Evolutionary conservation across 2,888 invertebrate genomes (phyloP), one percentile per base, ranked within the genome.

Genomic region (Ganaspis brasiliensis): DNA sequence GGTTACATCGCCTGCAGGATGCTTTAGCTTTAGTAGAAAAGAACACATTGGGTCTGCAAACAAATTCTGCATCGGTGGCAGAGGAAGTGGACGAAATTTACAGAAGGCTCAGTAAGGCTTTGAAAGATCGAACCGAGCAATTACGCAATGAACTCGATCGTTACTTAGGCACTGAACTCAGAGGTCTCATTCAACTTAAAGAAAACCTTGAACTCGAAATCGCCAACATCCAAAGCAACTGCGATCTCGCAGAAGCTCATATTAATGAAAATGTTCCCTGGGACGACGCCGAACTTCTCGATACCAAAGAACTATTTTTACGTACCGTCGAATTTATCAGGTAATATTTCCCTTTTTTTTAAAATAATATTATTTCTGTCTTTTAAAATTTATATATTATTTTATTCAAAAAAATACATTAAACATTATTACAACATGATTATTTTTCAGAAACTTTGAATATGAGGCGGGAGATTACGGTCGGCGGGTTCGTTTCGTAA

Each of bases 51-150:
- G 96, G 96, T 81, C 93, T 99, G 77, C 97, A 97, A 92, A 95
- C 96, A 74, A 99, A 98, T 91, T 97, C 97, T 88, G 95, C 95
- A 74, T 96, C 97, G 77, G 98, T 98, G 4, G 95, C 96, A 72
- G 97, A 98, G 85, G 99, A 99, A 92, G 96, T 99, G 61, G 97
- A 98, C 85, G 98, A 98, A 92, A 97, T 98, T 85, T 96, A 97
- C 91, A 94, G 97, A 89, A 94, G 98, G 86, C 93, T 98, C 82
- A 94, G 96, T 79, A 98, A 98, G 92, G 97, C 97, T 59, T 93
- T 98, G 37, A 97, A 97, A 92, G 98, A 98, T 92, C 94, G 98
- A 85, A 96, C 97, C 19, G 97, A 97, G 88, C 95, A 96, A 90
- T 92, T 98, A 83, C 95, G 97, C 88, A 95, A 95, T 86, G 98